Percentiles rank a stretch among this genome's conserved stretches.
These are phyloP conservation scores for Pipra filicauda DNA, from an alignment of 2,113 vertebrate genomes.

Conservation along the genomic window DNA sequence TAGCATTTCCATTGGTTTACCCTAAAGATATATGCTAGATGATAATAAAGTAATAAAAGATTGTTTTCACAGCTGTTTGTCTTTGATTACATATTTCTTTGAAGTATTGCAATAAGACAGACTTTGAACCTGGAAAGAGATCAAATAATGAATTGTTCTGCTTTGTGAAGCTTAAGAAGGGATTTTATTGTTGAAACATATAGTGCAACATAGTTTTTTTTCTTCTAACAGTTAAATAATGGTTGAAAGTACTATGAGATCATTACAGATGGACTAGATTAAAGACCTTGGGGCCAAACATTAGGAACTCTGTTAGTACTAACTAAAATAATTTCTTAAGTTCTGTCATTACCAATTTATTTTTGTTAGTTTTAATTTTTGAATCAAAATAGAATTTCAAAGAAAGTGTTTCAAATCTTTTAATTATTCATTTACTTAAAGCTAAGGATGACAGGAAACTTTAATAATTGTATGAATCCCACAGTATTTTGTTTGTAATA, in stretches of 20 bases:
- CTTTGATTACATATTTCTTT: slow-evolving; percentile 99
- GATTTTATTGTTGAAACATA: slow-evolving; percentile 97
- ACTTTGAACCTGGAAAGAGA: slow-evolving; percentile 99
- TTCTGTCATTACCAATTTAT: slow-evolving; percentile 73
- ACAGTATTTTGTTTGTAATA: slow-evolving; percentile 35
- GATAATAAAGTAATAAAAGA: slow-evolving; percentile 99
- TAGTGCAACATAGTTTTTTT: slow-evolving; percentile 84
- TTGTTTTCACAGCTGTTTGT: slow-evolving; percentile 99
- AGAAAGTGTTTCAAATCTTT: slow-evolving; percentile 16
- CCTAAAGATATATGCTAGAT: slow-evolving; percentile 91
- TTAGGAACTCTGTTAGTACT: slow-evolving; percentile 69
- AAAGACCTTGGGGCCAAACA: slow-evolving; percentile 78
- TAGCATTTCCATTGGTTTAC: slow-evolving; percentile 81
- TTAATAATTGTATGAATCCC: slow-evolving; percentile 23
- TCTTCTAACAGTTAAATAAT: slow-evolving; percentile 87
- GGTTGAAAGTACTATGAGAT: slow-evolving; percentile 85
- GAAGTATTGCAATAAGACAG: slow-evolving; percentile 97
- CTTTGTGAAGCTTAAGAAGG: slow-evolving; percentile 96
- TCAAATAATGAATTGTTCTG: slow-evolving; percentile 96
- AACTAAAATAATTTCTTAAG: slow-evolving; percentile 70
- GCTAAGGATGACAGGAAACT: slow-evolving; percentile 30
- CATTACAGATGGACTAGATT: slow-evolving; percentile 87
- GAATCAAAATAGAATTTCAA: slow-evolving; percentile 52
- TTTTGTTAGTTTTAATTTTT: slow-evolving; percentile 64
- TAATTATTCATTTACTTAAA: slow-evolving; percentile 27